Conservation (phyloP, 2,797 vertebrate genomes). For the Cetoscarus ocellatus region DNA sequence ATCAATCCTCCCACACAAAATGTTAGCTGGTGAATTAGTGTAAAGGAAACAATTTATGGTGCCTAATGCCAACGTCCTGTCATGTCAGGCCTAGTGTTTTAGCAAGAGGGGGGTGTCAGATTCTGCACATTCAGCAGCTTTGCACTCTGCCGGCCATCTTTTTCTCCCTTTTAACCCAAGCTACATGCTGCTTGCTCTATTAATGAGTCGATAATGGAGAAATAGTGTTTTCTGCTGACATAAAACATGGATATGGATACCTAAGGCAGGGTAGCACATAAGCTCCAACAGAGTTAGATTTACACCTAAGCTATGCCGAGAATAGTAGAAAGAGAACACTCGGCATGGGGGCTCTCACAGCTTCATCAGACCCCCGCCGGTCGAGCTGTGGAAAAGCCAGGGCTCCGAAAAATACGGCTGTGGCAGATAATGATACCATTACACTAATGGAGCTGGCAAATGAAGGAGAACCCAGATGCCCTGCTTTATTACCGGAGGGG, state of each 20-base stretch:
- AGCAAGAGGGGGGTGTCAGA: constrained; percentile 84
- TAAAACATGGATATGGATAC: constrained; percentile 86
- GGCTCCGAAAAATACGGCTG: constrained; percentile 89
- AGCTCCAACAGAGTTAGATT: constrained; percentile 76
- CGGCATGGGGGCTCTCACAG: constrained; percentile 73
- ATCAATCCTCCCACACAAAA: constrained; percentile 86
- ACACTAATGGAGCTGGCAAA: constrained; percentile 98
- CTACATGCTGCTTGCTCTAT: constrained; percentile 87
- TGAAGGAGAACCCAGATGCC: constrained; percentile 97
- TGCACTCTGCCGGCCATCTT: constrained; percentile 80
- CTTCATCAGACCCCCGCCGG: constrained; percentile 85
- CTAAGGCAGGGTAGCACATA: constrained; percentile 77
- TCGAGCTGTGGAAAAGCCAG: constrained; percentile 76
- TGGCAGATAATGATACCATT: constrained; percentile 98
- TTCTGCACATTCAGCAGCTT: constrained; percentile 91
- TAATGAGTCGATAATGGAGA: constrained; percentile 94
- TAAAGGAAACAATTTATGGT: constrained; percentile 87
- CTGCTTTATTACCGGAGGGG: constrained; percentile 97
- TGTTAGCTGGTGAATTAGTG: constrained; percentile 85
- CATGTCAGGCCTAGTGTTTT: constrained; percentile 88
- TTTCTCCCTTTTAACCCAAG: constrained; percentile 80
- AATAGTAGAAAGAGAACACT: constrained; percentile 68
- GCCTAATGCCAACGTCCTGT: constrained; percentile 88
- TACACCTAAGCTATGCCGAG: constrained; percentile 72
- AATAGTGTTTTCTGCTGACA: constrained; percentile 87